Evolutionary conservation across 2,113 vertebrate species (phyloP).

Genomic region (Rhinolophus sinicus): DNA sequence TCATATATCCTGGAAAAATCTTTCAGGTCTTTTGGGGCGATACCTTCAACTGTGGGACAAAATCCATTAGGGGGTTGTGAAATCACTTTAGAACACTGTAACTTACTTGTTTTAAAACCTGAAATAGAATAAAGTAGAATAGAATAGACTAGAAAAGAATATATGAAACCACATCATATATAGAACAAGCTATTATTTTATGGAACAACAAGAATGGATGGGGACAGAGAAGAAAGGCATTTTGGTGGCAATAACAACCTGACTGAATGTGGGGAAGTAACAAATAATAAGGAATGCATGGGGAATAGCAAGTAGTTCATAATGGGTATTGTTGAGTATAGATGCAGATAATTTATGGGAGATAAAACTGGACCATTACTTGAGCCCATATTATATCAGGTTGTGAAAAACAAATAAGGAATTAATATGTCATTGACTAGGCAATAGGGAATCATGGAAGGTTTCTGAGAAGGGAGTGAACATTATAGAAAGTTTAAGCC

Average conservation of each 20-base stretch:
- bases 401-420: not conserved
- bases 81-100: not conserved
- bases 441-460: not conserved
- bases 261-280: not conserved
- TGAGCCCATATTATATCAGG: not conserved
- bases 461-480: not conserved
- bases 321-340: not conserved
- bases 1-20: not conserved
- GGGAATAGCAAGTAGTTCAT: not conserved
- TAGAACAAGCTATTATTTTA: not conserved
- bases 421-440: not conserved
- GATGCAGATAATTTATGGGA: not conserved
- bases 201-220: not conserved
- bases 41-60: not conserved
- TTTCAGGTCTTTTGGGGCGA: not conserved
- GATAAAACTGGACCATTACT: not conserved
- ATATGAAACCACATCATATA: not conserved
- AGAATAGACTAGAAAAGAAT: not conserved
- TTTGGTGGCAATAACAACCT: not conserved
- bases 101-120: slow-evolving; percentile 8
- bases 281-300: not conserved
- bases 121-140: not conserved
- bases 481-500: not conserved
- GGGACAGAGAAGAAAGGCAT: not conserved
- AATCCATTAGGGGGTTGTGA: not conserved